phyloP scores from a whole-genome alignment of 2,113 vertebrate genomes.

The Microcebus murinus region DNA sequence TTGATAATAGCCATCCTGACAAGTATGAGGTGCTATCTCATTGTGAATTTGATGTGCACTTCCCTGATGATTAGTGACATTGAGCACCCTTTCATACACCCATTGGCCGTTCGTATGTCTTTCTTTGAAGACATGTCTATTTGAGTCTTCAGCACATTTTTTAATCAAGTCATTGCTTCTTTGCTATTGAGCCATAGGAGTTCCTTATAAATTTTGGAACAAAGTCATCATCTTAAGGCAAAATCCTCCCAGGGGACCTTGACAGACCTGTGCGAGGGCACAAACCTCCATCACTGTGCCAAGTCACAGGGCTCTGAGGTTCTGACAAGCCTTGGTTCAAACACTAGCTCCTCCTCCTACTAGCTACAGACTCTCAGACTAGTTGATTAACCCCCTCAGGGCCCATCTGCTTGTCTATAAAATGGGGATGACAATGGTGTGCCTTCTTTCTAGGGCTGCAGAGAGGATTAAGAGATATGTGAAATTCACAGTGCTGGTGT shows the following conservation, averaged over 20 bases:
- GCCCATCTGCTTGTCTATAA: not conserved
- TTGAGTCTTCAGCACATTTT: not conserved
- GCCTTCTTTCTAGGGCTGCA: not conserved
- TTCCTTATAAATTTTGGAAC: not conserved
- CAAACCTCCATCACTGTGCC: not conserved
- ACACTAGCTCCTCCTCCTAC: not conserved
- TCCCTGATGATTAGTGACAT: not conserved
- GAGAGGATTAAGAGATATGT: not conserved
- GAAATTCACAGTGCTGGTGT: not conserved
- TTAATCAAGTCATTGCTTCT: not conserved
- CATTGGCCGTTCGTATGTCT: not conserved
- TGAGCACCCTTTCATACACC: not conserved
- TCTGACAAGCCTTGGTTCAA: not conserved
- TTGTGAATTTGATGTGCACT: not conserved
- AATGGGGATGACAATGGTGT: not conserved
- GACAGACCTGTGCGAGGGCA: not conserved
- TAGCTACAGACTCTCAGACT: not conserved
- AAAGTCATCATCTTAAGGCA: not conserved
- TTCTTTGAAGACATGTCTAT: not conserved
- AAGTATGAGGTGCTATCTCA: not conserved
- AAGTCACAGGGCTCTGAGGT: not conserved
- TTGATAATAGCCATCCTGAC: not conserved
- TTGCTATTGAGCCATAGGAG: not conserved
- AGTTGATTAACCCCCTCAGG: not conserved
- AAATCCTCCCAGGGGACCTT: not conserved